Evolutionary conservation across 2,888 invertebrate genomes (phyloP), one percentile per base, ranked within the genome.

Genomic region (Macrosiphum euphorbiae): DNA sequence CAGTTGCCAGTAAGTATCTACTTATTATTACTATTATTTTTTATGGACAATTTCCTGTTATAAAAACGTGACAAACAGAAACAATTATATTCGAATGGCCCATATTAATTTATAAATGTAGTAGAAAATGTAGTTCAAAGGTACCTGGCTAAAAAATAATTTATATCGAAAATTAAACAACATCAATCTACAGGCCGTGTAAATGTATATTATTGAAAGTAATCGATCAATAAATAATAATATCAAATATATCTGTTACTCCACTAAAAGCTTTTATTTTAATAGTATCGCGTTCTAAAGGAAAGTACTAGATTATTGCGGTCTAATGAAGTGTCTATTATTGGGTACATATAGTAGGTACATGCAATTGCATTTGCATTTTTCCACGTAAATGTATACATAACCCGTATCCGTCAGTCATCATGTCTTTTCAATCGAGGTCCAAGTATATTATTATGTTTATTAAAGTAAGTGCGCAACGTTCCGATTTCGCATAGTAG

Each of bases 241-340:
- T 35, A n/a, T n/a, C n/a, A n/a, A n/a, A n/a, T n/a, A 20, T 35
- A 20, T 78, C 2, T 78, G 20, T 78, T 35, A 78, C 35, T 35
- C 13, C 78, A 78, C 78, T 20, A 78, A 20, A 35, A 35, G 78
- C 20, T 78, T 78, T 35, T 78, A 2, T 35, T 78, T 35, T 78
- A 67, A 67, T 67, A 67, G 13, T n/a, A n/a, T 13, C 61, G n/a
- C 5, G n/a, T 67, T n/a, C 4, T 67, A 67, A 67, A 10, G n/a
- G n/a, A 67, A 67, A n/a, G 4, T 67, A n/a, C n/a, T 5, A 16
- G 67, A 67, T 35, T 67, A 67, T 67, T 67, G n/a, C 2, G 4
- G 67, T 67, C 67, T 67, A 67, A 67, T 67, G 67, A 67, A 67
- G 67, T 67, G 67, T n/a, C 67, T 11, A n/a, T n/a, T n/a, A 67